Conservation (phyloP, 2,113 vertebrate species). For the Cacatua alba region DNA sequence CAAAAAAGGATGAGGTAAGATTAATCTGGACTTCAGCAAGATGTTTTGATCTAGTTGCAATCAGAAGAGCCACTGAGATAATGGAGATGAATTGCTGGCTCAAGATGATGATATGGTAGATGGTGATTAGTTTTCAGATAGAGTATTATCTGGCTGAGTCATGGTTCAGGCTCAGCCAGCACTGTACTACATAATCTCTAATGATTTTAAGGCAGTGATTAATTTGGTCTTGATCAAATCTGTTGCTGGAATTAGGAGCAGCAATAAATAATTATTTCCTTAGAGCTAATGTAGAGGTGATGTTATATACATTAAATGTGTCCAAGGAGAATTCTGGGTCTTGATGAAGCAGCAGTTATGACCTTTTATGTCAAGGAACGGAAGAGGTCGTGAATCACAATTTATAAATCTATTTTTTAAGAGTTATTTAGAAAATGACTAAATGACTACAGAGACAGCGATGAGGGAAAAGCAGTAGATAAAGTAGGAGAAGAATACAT, state of each 20-base stretch:
- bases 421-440: conserved; percentile 4
- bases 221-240: conserved; percentile 47
- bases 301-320: background rate
- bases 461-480: background rate
- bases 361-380: background rate
- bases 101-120: background rate
- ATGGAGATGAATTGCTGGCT: conserved; percentile 61
- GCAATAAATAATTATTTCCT: conserved; percentile 41
- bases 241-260: background rate
- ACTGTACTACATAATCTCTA: background rate
- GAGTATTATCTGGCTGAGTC: conserved; percentile 22
- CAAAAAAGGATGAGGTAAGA: conserved; percentile 41
- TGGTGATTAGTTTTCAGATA: conserved; percentile 50
- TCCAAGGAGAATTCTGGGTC: background rate
- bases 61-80: conserved; percentile 42
- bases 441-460: background rate
- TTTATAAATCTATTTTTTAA: background rate
- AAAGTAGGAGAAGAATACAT: background rate
- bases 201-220: conserved; percentile 54
- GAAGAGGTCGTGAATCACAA: background rate
- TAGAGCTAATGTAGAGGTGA: background rate
- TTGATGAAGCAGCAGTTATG: background rate
- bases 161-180: conserved; percentile 31
- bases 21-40: conserved; percentile 61
- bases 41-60: conserved; percentile 56